Evolutionary conservation across 2,113 vertebrate species (phyloP).

Genomic region (Anarhynchus alexandrinus): DNA sequence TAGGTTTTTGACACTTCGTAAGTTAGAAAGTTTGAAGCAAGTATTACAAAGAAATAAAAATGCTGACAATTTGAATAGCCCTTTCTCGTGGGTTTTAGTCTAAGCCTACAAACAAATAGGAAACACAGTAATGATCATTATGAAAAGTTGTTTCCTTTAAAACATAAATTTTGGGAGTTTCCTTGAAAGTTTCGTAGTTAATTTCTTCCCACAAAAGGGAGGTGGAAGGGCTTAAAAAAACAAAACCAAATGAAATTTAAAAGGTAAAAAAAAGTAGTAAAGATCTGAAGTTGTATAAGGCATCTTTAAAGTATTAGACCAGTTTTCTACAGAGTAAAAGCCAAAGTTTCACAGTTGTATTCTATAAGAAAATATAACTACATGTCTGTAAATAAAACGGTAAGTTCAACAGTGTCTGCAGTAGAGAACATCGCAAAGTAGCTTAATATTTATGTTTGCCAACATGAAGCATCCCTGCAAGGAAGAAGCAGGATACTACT

Average conservation of each 20-base stretch:
- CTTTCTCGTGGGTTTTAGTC: not conserved
- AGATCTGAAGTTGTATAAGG: slow-evolving; percentile 19
- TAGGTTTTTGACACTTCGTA: not conserved
- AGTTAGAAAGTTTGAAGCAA: not conserved
- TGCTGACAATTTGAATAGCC: not conserved
- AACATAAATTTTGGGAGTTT: not conserved
- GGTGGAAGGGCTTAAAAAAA: not conserved
- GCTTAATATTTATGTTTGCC: slow-evolving; percentile 46
- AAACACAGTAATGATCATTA: not conserved
- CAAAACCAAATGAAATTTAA: slow-evolving; percentile 11
- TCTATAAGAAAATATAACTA: slow-evolving; percentile 34
- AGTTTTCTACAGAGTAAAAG: slow-evolving; percentile 37
- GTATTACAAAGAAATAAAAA: not conserved
- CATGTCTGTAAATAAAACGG: slow-evolving; percentile 34
- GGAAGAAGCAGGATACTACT: not conserved
- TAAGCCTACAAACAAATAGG: not conserved
- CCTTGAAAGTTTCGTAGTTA: not conserved
- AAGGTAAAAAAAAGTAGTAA: slow-evolving; percentile 28
- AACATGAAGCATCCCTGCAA: not conserved
- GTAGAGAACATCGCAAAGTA: slow-evolving; percentile 6
- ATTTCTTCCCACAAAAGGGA: not conserved
- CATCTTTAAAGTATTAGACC: slow-evolving; percentile 20
- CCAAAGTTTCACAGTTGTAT: slow-evolving; percentile 33
- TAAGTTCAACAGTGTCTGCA: slow-evolving; percentile 46
- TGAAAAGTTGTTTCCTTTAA: not conserved